Percentiles rank a stretch among this genome's conserved stretches.
These are phyloP conservation scores for Glossophaga mutica DNA, from an alignment of 2,797 vertebrate genomes.

Conservation along the genomic window DNA sequence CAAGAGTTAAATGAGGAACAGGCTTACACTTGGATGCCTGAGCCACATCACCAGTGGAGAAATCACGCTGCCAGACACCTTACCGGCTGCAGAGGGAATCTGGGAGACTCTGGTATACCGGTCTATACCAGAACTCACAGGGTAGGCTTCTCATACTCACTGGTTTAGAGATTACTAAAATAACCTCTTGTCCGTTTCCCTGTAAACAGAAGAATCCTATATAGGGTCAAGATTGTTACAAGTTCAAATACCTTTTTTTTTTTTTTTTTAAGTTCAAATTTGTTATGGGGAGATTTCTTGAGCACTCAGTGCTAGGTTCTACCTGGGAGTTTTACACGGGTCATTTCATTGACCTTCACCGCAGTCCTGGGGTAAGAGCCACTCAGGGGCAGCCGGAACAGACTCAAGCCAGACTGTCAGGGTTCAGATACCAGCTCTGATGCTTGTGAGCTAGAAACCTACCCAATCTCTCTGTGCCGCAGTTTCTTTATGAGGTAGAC, in stretches of 20 bases:
- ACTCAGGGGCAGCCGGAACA: background rate
- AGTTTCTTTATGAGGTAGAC: background rate
- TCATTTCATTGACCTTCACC: background rate
- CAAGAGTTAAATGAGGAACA: background rate
- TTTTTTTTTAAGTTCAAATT: background rate
- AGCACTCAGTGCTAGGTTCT: background rate
- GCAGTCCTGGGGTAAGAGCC: background rate
- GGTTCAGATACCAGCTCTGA: background rate
- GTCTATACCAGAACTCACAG: background rate
- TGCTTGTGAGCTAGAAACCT: background rate
- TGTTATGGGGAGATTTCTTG: background rate
- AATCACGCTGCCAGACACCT: background rate
- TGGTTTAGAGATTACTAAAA: background rate
- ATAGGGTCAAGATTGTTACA: background rate
- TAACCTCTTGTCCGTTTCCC: slow-evolving; percentile 3
- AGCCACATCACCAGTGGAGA: background rate
- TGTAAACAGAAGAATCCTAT: background rate
- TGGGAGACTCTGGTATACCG: background rate
- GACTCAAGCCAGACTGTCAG: background rate
- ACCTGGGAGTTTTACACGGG: too few relatives aligned
- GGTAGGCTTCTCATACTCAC: background rate
- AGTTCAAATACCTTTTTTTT: background rate
- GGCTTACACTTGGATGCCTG: background rate
- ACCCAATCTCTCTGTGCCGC: background rate
- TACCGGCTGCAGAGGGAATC: background rate